These are phyloP conservation scores for Chaenocephalus aceratus DNA, from an alignment of 2,113 vertebrate species.

Conservation along the genomic window DNA sequence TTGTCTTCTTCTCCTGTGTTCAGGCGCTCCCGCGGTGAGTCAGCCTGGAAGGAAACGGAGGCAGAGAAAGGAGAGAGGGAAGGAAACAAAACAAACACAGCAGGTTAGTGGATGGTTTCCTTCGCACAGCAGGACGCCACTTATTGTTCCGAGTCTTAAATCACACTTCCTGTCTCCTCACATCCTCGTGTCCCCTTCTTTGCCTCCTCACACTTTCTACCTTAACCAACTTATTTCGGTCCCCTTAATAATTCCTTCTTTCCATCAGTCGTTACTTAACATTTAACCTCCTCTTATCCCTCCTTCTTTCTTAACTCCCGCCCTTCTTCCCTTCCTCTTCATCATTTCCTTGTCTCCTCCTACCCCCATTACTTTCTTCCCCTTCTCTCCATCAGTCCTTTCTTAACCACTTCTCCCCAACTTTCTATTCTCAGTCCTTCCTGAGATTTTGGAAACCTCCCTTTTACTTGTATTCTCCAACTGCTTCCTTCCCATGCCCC, in stretches of 20 bases:
- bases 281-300: background rate
- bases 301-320: background rate
- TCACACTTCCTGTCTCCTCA: slow-evolving; percentile 68
- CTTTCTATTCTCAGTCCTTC: background rate
- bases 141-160: slow-evolving; percentile 58
- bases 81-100: slow-evolving; percentile 23
- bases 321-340: background rate
- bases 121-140: slow-evolving; percentile 32
- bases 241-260: background rate
- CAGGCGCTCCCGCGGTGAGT: slow-evolving; percentile 71
- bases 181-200: slow-evolving; percentile 23
- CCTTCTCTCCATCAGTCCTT: background rate
- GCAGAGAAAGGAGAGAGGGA: slow-evolving; percentile 65
- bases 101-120: slow-evolving; percentile 72
- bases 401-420: background rate
- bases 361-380: background rate
- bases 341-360: background rate
- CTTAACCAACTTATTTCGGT: background rate
- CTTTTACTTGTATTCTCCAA: no score
- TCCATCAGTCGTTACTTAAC: background rate
- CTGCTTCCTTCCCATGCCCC: background rate
- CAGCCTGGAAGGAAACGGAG: slow-evolving; percentile 82
- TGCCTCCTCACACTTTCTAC: slow-evolving; percentile 16
- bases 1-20: slow-evolving; percentile 45
- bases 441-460: background rate